A percentile compares a stretch with the other conserved stretches of the same genome.
Conservation (phyloP, 2,113 vertebrate genomes). For the Paramisgurnus dabryanus region DNA sequence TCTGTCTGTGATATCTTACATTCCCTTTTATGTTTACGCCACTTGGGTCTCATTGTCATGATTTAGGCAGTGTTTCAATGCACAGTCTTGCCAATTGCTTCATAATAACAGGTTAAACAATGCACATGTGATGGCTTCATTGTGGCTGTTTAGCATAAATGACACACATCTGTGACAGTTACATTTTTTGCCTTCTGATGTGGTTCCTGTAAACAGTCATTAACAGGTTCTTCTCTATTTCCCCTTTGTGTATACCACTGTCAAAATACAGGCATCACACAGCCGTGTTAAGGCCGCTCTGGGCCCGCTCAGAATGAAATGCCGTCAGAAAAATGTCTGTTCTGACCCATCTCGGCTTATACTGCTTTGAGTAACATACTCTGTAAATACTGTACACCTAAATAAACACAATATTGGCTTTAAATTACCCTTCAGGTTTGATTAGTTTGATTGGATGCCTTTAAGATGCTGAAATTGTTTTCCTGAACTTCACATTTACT, state of each 20-base stretch:
- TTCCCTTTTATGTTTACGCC: conserved; percentile 10
- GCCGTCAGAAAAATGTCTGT: no score
- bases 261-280: background rate
- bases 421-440: no score
- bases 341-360: no score
- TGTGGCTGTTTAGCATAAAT: conserved; percentile 7
- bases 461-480: no score
- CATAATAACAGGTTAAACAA: conserved; percentile 35
- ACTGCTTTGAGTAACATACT: no score
- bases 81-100: conserved; percentile 10
- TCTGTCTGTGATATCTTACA: conserved; percentile 16
- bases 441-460: no score
- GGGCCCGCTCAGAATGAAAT: no score
- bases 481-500: no score
- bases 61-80: conserved; percentile 28
- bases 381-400: no score
- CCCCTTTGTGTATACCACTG: conserved; percentile 9
- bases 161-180: background rate
- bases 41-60: conserved; percentile 36
- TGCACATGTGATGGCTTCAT: background rate
- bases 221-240: conserved; percentile 23
- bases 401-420: no score
- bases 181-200: conserved; percentile 8
- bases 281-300: no score
- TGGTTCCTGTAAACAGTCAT: conserved; percentile 29